Evolutionary conservation across 2,797 vertebrate genomes (phyloP).

Genomic region (Luscinia luscinia): DNA sequence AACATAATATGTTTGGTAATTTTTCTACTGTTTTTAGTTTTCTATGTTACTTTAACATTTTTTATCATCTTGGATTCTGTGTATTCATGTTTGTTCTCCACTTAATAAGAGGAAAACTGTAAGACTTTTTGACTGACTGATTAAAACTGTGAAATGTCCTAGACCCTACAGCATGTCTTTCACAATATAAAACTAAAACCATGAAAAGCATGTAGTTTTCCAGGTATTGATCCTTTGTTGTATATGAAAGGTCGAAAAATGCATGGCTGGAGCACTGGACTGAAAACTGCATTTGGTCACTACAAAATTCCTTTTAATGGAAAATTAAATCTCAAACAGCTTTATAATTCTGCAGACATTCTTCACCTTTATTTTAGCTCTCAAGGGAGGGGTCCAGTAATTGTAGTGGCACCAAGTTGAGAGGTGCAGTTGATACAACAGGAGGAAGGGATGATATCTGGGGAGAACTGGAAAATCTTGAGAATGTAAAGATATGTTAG

Average conservation of each 20-base stretch:
- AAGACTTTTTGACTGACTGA: background rate
- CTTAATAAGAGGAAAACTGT: background rate
- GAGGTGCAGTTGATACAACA: background rate
- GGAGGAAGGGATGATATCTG: background rate
- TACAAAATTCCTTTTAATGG: background rate
- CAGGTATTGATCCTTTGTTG: background rate
- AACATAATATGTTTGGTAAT: background rate
- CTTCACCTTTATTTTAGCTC: background rate
- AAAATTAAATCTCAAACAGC: background rate
- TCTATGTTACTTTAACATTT: background rate
- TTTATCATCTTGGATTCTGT: background rate
- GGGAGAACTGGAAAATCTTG: background rate
- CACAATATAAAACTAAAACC: background rate
- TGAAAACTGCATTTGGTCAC: fast-evolving
- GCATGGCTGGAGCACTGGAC: background rate
- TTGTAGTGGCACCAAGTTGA: background rate
- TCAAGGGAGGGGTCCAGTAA: background rate
- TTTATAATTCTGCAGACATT: background rate
- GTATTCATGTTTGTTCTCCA: background rate
- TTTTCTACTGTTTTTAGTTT: background rate
- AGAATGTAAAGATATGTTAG: background rate
- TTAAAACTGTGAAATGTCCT: background rate
- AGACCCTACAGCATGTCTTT: background rate
- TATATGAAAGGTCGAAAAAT: background rate
- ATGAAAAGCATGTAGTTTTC: background rate